Base-by-base conservation (phyloP, 2,888 invertebrate genomes). In the Drosophila emarginata region DNA sequence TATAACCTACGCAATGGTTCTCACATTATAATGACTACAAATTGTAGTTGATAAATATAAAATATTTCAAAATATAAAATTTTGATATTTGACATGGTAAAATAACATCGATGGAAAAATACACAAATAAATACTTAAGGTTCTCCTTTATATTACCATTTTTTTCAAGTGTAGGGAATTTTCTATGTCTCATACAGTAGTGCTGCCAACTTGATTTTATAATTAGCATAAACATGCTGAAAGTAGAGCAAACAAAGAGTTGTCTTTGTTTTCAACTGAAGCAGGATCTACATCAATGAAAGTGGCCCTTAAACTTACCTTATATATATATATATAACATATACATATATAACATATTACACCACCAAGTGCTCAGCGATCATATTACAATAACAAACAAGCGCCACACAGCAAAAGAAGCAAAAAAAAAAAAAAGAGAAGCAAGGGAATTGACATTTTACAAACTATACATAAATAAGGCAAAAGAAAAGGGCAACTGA, bases 171-270 rank as follows among this genome's bases (percentile, higher is more conserved):
- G 45, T 45, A 45, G 7, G 0, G 6, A 45, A 21, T 45, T 11
- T 45, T 45, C 45, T 45, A 21, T 45, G 18, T 45, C 15, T 45
- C 9, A 4, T 45, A 21, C 21, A 40, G 9, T 18, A 87, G 84
- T 69, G 84, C 80, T 85, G 86, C 86, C 86, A 86, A 82, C 86
- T 69, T 80, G 86, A 36, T 54, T 50, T 58, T 61, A 45, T 83
- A 86, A 83, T 83, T 83, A 83, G 82, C 82, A 83, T 83, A 77
- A 80, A 77, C 80, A 70, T 76, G 82, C 72, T 86, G 80, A 83
- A 83, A 80, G 79, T 83, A 79, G 82, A 83, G 86, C 82, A 86
- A 69, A 80, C 79, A 87, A 85, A 74, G 77, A 67, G 28, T 50
- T 59, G 15, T 56, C 86, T 76, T 80, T 77, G 84, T 80, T 76